These are phyloP conservation scores for Petrosia ficiformis DNA, from an alignment of 37 sponge, comb jelly and placozoan species.

Conservation along the genomic window DNA sequence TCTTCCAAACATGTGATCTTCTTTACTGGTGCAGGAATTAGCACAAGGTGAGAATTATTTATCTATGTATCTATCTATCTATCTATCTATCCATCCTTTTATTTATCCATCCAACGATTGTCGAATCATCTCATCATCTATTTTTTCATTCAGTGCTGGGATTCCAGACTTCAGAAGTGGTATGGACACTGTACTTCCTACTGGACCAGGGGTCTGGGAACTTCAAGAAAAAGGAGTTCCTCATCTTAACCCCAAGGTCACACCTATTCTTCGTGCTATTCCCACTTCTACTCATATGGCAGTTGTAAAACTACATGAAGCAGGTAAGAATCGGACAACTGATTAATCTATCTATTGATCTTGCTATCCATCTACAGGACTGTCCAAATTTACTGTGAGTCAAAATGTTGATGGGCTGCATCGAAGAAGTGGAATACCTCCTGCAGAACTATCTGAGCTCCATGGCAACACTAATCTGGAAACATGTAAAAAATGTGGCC, in stretches of 20 bases:
- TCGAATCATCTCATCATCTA: neutral
- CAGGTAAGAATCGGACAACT: too few species aligned
- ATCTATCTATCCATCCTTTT: too few species aligned
- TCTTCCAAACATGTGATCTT: slow-evolving; percentile 58
- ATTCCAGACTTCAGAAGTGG: slow-evolving; percentile 92
- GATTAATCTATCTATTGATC: too few species aligned
- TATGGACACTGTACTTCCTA: slow-evolving; percentile 85
- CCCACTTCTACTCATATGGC: slow-evolving; percentile 87
- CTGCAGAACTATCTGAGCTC: slow-evolving; percentile 72
- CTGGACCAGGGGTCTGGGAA: slow-evolving; percentile 94
- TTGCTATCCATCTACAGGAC: neutral
- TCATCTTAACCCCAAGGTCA: slow-evolving; percentile 2
- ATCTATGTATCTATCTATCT: too few species aligned
- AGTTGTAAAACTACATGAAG: slow-evolving; percentile 77
- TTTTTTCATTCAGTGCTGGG: slow-evolving; percentile 45
- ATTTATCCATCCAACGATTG: too few species aligned
- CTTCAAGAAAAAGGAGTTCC: slow-evolving; percentile 45
- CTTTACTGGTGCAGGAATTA: slow-evolving; percentile 91
- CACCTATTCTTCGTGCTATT: slow-evolving; percentile 46
- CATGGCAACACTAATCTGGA: slow-evolving; percentile 94
- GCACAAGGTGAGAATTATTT: slow-evolving; percentile 80
- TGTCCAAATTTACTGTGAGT: slow-evolving; percentile 71
- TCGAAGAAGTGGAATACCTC: slow-evolving; percentile 70
- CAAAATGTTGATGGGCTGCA: slow-evolving; percentile 91
- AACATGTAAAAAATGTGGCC: slow-evolving; percentile 65